Conservation (phyloP, 1,140 invertebrate species). For the Drosophila auraria region DNA sequence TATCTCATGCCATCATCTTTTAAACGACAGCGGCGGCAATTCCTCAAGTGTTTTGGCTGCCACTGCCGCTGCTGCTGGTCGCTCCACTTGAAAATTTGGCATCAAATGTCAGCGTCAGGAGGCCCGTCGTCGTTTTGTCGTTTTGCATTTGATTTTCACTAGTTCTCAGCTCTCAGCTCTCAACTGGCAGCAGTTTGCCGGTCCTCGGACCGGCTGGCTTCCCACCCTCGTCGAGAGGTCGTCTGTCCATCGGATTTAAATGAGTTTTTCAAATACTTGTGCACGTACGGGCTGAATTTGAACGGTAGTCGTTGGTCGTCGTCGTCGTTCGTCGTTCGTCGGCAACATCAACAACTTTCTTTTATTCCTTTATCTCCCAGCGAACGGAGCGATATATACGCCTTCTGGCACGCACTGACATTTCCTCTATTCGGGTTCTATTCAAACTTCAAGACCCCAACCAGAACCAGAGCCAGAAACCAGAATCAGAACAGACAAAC, state of each 20-base stretch:
- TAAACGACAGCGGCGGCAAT: slow-evolving; percentile 81
- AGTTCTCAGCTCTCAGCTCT: slow-evolving; percentile 34
- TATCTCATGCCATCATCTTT: slow-evolving; percentile 82
- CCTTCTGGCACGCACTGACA: slow-evolving; percentile 62
- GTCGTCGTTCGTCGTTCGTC: slow-evolving; percentile 6
- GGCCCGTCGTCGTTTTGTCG: slow-evolving; percentile 52
- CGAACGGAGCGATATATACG: slow-evolving; percentile 36
- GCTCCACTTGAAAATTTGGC: slow-evolving; percentile 82
- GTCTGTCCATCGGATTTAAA: slow-evolving; percentile 70
- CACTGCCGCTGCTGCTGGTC: slow-evolving; percentile 45
- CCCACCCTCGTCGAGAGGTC: slow-evolving; percentile 36
- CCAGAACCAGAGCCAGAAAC: slow-evolving; percentile 17
- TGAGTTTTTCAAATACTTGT: slow-evolving; percentile 83
- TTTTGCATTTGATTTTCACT: slow-evolving; percentile 81
- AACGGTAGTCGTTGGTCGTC: slow-evolving; percentile 33
- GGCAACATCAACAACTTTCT: slow-evolving; percentile 74
- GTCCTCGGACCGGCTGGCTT: slow-evolving; percentile 9
- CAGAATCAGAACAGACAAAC: slow-evolving; percentile 24
- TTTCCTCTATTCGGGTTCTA: slow-evolving; percentile 69
- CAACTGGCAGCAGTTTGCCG: slow-evolving; percentile 9
- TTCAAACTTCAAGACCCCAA: slow-evolving; percentile 52
- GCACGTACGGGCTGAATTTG: slow-evolving; percentile 64
- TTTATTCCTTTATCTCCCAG: slow-evolving; percentile 48
- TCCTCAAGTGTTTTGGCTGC: slow-evolving; percentile 81
- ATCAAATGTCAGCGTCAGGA: slow-evolving; percentile 79